Conservation (phyloP, 2,888 invertebrate species). For the Patella pellucida region DNA sequence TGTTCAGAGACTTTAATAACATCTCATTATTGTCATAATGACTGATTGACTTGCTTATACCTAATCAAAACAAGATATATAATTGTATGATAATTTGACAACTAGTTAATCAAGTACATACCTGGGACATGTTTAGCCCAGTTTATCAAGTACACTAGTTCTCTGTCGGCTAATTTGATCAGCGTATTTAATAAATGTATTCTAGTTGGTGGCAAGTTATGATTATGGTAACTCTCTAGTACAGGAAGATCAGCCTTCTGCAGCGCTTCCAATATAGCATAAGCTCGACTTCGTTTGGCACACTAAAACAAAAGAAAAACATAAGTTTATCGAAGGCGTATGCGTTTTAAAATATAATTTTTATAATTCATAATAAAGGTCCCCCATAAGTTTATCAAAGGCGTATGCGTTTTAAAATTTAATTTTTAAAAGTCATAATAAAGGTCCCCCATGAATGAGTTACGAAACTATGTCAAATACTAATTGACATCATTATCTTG, state of each 20-base stretch:
- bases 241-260: conserved; percentile 61
- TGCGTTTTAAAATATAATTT: too few relatives aligned
- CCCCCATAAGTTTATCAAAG: background rate
- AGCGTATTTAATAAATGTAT: conserved; percentile 61
- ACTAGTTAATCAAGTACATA: conserved; percentile 29
- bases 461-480: too few relatives aligned
- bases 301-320: conserved; percentile 42
- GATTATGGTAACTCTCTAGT: conserved; percentile 61
- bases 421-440: too few relatives aligned
- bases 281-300: conserved; percentile 47
- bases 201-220: conserved; percentile 54
- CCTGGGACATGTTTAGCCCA: conserved; percentile 69
- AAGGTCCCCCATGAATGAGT: too few relatives aligned
- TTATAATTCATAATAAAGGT: too few relatives aligned
- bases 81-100: background rate
- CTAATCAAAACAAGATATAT: too few relatives aligned
- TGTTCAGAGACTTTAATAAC: background rate
- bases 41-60: too few relatives aligned
- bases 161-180: conserved; percentile 62
- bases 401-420: too few relatives aligned
- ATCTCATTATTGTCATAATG: background rate
- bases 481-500: too few relatives aligned
- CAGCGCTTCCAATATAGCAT: conserved; percentile 54
- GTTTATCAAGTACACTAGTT: conserved; percentile 64
- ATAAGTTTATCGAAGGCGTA: background rate